phyloP scores from a whole-genome alignment of 2,888 invertebrate genomes.

The Pseudeuparius sepicola region DNA sequence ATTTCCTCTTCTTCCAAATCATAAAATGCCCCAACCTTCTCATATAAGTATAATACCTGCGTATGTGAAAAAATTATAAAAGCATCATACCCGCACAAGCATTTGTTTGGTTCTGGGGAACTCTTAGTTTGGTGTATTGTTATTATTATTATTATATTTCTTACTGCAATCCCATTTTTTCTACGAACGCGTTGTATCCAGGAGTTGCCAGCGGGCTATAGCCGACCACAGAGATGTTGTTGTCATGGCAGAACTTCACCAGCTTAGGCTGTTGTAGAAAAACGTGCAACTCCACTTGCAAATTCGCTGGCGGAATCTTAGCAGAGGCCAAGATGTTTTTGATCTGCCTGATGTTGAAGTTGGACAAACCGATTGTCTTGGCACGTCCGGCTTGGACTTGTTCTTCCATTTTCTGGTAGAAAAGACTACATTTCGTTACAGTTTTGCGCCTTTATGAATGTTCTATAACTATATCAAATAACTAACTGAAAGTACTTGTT shows the following conservation, averaged over 20 bases:
- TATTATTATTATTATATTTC: constrained; percentile 1
- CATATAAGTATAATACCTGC: too few species aligned
- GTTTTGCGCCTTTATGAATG: too few species aligned
- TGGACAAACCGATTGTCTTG: constrained; percentile 20
- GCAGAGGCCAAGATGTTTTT: constrained; percentile 42
- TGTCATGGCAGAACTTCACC: constrained; percentile 24
- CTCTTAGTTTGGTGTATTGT: too few species aligned
- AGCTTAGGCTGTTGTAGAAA: constrained; percentile 41
- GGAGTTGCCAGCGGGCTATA: constrained; percentile 43
- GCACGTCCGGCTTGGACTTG: constrained; percentile 43
- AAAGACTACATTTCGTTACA: background rate
- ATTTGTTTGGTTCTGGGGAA: too few species aligned
- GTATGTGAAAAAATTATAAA: too few species aligned
- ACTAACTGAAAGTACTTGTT: too few species aligned
- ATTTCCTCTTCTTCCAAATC: too few species aligned
- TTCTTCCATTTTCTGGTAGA: constrained; percentile 47
- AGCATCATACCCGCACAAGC: too few species aligned
- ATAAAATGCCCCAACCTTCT: too few species aligned
- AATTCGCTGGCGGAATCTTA: constrained; percentile 47
- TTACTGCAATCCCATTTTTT: constrained; percentile 12
- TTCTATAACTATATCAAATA: too few species aligned
- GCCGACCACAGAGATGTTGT: constrained; percentile 41
- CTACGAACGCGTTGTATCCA: constrained; percentile 35
- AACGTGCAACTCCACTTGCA: constrained; percentile 53
- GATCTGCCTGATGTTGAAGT: constrained; percentile 61